Evolutionary conservation across 2,888 invertebrate species (phyloP), one percentile per base, ranked within the genome.

Genomic region (Orgyia antiqua): DNA sequence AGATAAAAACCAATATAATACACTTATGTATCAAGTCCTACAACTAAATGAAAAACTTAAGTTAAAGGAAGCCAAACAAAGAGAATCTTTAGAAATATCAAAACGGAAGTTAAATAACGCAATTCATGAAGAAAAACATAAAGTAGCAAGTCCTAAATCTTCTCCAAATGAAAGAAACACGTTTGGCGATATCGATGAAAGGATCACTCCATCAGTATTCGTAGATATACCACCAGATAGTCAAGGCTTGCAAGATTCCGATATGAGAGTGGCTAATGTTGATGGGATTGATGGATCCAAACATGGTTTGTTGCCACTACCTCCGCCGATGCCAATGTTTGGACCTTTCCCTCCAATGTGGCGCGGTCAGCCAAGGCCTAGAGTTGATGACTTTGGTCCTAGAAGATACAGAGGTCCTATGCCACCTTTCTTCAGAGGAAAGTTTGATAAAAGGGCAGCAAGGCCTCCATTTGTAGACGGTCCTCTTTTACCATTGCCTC

Each of bases 41-140:
- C 91, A 92, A 50, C 89, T 95, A 46, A 93, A 93, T 49, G 95
- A 95, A 63, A 91, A 90, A 30, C 86, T 88, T 24, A 94, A 94
- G 66, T 72, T 94, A 2, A 90, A 92, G 36, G 94, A 94, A 35
- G 93, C 93, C 0, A 92, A 93, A 50, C 88, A 92, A 27, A 90
- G 90, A 19, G 93, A 93, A 36, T 90, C 90, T 0, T 45, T 88
- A 11, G 90, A 91, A 58, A 84, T 88, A 24, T 87, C 88, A 1
- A 80, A 87, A 40, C 63, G 76, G 13, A 82, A 75, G 44, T 64
- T 86, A 0, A 74, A 79, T 39, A 71, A 77, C 2, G 76, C 76
- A 17, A 67, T 68, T 2, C 55, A 75, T 4, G 78, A 76, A 6
- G 74, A 76, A 37, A 80, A 84, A 12, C 73, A 80, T 18, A 83